Base-by-base conservation (phyloP, 2,888 invertebrate species). In the Mesorhabditis spiculigera region DNA sequence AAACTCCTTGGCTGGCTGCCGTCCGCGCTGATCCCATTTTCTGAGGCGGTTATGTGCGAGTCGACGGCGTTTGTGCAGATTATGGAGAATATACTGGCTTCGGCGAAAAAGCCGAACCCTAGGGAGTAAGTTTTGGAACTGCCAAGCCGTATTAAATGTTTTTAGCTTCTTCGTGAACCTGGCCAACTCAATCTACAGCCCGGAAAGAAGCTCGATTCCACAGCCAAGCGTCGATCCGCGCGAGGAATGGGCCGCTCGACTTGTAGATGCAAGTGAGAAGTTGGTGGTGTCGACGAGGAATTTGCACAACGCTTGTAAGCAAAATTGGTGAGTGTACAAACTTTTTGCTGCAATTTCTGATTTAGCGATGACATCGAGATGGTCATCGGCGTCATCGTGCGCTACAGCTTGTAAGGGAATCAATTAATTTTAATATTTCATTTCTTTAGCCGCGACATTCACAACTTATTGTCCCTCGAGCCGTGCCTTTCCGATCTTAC, bases 291-390 rank as follows among this genome's bases (percentile, higher is more conserved):
- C 58, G 58, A n/a, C n/a, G 58, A 50, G n/a, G n/a, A 50, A 50
- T 50, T n/a, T 50, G 8, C 8, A 50, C n/a, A n/a, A 50, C n/a
- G 58, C 58, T 50, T 10, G 8, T 50, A n/a, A 13, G 58, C 10
- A 50, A n/a, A 50, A 50, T 50, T 50, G 58, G 58, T 50, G n/a
- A 50, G 58, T 13, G n/a, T 50, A 10, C 10, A 10, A 13, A n/a
- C n/a, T 50, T 10, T 50, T n/a, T 13, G n/a, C 58, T n/a, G 58
- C n/a, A 50, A 50, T 50, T 50, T 50, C 58, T 13, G n/a, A 13
- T 50, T 50, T 50, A 50, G 58, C 58, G 58, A 50, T 50, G 58
- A 50, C 58, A 10, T 50, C 10, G 58, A 50, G 58, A 50, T 13
- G 58, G 8, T 10, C 58, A 50, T 50, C 58, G 58, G 58, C 8